A percentile compares a stretch with the other conserved stretches of the same genome.
phyloP scores from a whole-genome alignment of 1,140 invertebrate species.

The Scaptomyza hsui region DNA sequence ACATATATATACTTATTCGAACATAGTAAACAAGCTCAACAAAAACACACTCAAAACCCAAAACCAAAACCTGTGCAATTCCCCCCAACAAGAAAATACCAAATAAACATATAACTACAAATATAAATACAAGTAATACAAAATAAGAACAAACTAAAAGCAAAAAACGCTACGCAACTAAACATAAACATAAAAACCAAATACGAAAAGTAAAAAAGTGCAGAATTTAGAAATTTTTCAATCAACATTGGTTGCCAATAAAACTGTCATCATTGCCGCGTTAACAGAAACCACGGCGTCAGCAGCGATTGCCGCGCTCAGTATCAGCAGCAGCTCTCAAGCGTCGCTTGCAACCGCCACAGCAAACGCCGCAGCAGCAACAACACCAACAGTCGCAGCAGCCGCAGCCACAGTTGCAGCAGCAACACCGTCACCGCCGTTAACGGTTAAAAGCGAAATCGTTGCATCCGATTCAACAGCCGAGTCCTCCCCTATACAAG shows the following conservation, averaged over 20 bases:
- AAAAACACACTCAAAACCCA: slow-evolving; percentile 40
- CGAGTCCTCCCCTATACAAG: slow-evolving; percentile 79
- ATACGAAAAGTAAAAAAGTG: slow-evolving; percentile 40
- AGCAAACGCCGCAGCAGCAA: slow-evolving; percentile 34
- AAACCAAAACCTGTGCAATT: slow-evolving; percentile 59
- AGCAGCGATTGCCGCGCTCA: slow-evolving; percentile 82
- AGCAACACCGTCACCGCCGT: slow-evolving; percentile 45
- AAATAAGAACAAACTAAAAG: slow-evolving; percentile 24
- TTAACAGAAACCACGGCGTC: slow-evolving; percentile 82
- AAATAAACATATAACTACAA: slow-evolving; percentile 45
- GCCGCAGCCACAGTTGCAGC: slow-evolving; percentile 28
- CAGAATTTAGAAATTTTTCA: slow-evolving; percentile 60
- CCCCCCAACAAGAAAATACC: slow-evolving; percentile 67
- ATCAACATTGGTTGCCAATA: slow-evolving; percentile 81
- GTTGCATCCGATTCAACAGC: slow-evolving; percentile 70
- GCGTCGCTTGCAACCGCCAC: slow-evolving; percentile 65
- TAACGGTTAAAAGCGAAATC: slow-evolving; percentile 76
- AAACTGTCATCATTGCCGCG: slow-evolving; percentile 83
- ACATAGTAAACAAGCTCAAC: slow-evolving; percentile 41
- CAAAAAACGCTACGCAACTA: slow-evolving; percentile 20
- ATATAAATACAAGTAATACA: slow-evolving; percentile 17
- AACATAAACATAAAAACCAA: slow-evolving; percentile 29
- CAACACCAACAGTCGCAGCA: slow-evolving; percentile 28
- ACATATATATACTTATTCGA: slow-evolving; percentile 17
- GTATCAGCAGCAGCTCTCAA: slow-evolving; percentile 82